Evolutionary conservation across 1,140 invertebrate genomes (phyloP), one percentile per base, ranked within the genome.

Genomic region (Brachystomella parvula): DNA sequence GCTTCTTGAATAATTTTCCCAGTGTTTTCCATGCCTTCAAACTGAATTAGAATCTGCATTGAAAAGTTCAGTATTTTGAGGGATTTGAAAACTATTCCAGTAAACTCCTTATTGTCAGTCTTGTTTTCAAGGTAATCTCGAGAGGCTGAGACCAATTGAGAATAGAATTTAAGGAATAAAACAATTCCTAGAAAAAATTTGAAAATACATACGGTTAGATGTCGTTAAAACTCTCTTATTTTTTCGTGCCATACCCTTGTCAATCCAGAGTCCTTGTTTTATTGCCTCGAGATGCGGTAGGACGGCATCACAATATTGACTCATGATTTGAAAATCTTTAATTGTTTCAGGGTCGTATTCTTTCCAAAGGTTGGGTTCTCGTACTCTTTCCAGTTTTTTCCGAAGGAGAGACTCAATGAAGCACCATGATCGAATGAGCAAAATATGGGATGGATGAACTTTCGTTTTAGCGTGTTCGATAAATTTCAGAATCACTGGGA

Each of bases 221-320:
- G 3, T 28, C n/a, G 29, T 47, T 53, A 63, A 56, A 30, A 26
- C 12, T 12, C 9, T 28, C 15, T 19, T 12, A 59, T 12, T 60
- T 39, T 3, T 30, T 32, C 3, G 47, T 3, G 33, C 2, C 35
- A 26, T 24, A 72, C 71, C 71, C 69, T 47, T 64, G 29, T 72
- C 71, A 26, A 70, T 61, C 63, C 68, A 72, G 24, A 70, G 49
- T 17, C 71, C 71, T 39, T 63, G 68, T 28, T 68, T 19, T 19
- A 72, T 49, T 3, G 32, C 26, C n/a, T 66, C 44, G 12, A 72
- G 30, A 64, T 72, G 71, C n/a, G 31, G 29, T 44, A 53, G 47
- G 57, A 57, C 28, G 1, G 57, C 61, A 19, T 69, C 62, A 31
- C 65, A 69, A 26, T 67, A 72, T 57, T 62, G 39, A 15, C n/a